These are phyloP conservation scores for Dioctria rufipes DNA, from an alignment of 2,888 invertebrate genomes.

Conservation along the genomic window DNA sequence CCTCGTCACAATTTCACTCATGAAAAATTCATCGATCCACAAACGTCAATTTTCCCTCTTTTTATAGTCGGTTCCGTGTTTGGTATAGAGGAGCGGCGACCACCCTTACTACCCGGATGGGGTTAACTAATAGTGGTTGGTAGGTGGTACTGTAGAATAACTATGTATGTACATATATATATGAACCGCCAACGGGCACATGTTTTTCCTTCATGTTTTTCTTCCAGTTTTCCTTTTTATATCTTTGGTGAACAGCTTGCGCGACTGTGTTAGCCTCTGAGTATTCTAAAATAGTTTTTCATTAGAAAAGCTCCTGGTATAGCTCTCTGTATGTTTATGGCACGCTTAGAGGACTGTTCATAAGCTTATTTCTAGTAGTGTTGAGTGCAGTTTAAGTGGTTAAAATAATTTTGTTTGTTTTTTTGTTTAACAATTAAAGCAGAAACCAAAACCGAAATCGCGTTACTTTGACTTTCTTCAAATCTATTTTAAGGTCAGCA, in stretches of 20 bases:
- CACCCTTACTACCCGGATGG: conserved; percentile 8
- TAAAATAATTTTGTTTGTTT: conserved; percentile 14
- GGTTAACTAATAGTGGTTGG: conserved; percentile 26
- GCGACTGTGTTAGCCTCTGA: conserved; percentile 40
- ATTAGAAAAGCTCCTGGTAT: conserved; percentile 39
- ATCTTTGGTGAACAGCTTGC: conserved; percentile 44
- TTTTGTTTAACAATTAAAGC: conserved; percentile 29
- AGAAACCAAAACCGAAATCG: conserved; percentile 5
- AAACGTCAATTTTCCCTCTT: conserved; percentile 57
- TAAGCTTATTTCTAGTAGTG: background rate
- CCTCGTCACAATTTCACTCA: conserved; percentile 50
- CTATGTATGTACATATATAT: background rate
- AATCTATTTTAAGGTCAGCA: background rate
- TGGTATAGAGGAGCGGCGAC: conserved; percentile 36
- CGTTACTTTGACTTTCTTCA: conserved; percentile 31
- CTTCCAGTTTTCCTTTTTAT: conserved; percentile 45
- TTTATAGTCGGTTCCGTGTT: conserved; percentile 53
- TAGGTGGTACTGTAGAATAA: conserved; percentile 35
- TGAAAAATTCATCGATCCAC: conserved; percentile 62
- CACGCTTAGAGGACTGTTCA: conserved; percentile 5
- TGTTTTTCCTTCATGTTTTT: conserved; percentile 52
- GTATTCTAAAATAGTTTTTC: conserved; percentile 52
- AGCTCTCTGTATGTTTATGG: conserved; percentile 5
- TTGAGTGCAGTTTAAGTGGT: background rate
- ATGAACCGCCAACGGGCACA: conserved; percentile 52